Evolutionary conservation across 2,113 vertebrate species (phyloP).

Genomic region (Ariopsis seemanni): DNA sequence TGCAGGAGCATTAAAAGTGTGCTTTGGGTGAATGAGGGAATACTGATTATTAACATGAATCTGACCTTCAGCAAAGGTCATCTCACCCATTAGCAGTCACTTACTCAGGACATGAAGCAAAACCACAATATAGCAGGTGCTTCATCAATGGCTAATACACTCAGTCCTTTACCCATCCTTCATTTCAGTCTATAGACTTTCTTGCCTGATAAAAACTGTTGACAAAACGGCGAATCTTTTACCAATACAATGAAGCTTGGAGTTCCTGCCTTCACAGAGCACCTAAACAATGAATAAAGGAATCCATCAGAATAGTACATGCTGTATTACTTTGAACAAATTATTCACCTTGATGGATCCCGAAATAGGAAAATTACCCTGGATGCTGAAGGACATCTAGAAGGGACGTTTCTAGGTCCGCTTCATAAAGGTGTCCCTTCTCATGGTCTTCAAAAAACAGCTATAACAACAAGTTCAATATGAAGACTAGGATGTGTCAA

Average conservation of each 20-base stretch:
- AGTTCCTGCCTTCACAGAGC: constrained; percentile 81
- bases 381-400: constrained; percentile 78
- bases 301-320: background rate
- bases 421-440: constrained; percentile 72
- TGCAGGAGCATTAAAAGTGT: background rate
- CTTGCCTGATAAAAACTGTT: constrained; percentile 79
- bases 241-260: constrained; percentile 83
- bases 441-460: constrained; percentile 88
- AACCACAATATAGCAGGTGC: background rate
- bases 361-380: constrained; percentile 69
- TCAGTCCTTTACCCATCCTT: constrained; percentile 22
- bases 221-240: constrained; percentile 74
- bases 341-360: background rate
- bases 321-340: background rate
- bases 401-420: constrained; percentile 73
- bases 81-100: background rate
- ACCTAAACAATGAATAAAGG: constrained; percentile 73
- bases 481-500: background rate
- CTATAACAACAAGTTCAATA: constrained; percentile 62
- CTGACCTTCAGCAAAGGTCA: background rate
- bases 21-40: background rate
- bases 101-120: background rate
- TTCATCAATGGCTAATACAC: background rate
- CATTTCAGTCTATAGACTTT: constrained; percentile 69
- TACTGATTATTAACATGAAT: constrained; percentile 11